Evolutionary conservation across 2,888 invertebrate genomes (phyloP), one percentile per base, ranked within the genome.

Genomic region (Achlya flavicornis): DNA sequence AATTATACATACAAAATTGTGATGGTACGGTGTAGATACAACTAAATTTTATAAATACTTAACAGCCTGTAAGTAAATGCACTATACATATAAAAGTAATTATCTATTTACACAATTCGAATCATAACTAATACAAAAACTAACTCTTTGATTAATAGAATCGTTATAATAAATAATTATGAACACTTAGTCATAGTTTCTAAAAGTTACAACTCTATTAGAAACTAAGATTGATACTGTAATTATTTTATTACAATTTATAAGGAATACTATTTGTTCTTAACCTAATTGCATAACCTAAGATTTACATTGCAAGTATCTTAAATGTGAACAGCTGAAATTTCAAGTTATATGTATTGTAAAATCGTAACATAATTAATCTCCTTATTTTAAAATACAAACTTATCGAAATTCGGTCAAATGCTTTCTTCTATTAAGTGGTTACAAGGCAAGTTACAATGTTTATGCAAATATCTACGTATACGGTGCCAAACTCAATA

Each of bases 61-160:
- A 88, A 90, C 88, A 92, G 89, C 87, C 89, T 81, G 87, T 86
- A 87, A 86, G 80, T 92, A 92, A 92, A 92, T 91, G 92, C 91
- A 88, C 88, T 91, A 90, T 87, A 90, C 86, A 91, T 90, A 87
- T 78, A 79, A 81, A 82, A 84, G 80, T 75, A 85, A 83, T 79
- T 77, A 80, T 69, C 81, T 92, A 92, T 92, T 89, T 92, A 92
- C 91, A 92, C 72, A 82, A 75, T 66, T 74, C 72, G 65, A 79
- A 76, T 78, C 72, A 78, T 74, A 77, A 78, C 75, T 78, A 83
- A 76, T 76, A 80, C 81, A 78, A 75, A 77, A 73, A 73, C 77
- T 82, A 76, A 79, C 66, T 71, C 72, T 77, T 75, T 79, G 75
- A 69, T 67, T 66, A 78, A 79, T 70, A 84, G 76, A 84, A 83